Conservation (phyloP, 35 echinoderm and acorn worm genomes). For the Patiria miniata region DNA sequence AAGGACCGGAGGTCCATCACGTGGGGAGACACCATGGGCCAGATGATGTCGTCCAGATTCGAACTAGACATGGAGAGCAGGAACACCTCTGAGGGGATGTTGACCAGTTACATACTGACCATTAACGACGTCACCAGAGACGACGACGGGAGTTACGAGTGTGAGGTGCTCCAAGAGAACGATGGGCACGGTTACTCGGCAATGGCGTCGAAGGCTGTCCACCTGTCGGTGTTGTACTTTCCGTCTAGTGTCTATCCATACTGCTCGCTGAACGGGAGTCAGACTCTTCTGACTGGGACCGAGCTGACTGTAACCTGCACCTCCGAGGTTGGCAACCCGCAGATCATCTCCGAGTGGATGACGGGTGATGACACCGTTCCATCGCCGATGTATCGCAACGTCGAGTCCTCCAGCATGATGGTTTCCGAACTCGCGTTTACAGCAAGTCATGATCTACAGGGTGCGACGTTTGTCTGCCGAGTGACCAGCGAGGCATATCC, state of each 20-base stretch:
- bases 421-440: neutral
- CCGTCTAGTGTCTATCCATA: neutral
- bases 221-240: neutral
- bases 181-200: conserved; percentile 9
- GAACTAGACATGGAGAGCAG: neutral
- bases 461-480: neutral
- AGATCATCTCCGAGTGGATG: neutral
- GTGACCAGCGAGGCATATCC: neutral
- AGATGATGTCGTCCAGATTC: conserved; percentile 16
- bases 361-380: neutral
- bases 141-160: conserved; percentile 9
- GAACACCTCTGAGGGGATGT: neutral
- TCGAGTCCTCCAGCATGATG: neutral
- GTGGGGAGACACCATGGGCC: conserved; percentile 5
- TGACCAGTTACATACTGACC: conserved; percentile 11
- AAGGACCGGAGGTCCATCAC: conserved; percentile 12
- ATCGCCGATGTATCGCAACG: neutral
- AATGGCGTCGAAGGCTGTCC: neutral
- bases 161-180: neutral
- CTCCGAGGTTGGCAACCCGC: neutral
- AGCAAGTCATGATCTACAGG: neutral
- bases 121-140: conserved; percentile 5
- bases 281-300: neutral
- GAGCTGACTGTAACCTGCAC: neutral
- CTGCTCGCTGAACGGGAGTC: neutral